Evolutionary conservation across 1,140 invertebrate genomes (phyloP).

Genomic region (Harpegnathos saltator): DNA sequence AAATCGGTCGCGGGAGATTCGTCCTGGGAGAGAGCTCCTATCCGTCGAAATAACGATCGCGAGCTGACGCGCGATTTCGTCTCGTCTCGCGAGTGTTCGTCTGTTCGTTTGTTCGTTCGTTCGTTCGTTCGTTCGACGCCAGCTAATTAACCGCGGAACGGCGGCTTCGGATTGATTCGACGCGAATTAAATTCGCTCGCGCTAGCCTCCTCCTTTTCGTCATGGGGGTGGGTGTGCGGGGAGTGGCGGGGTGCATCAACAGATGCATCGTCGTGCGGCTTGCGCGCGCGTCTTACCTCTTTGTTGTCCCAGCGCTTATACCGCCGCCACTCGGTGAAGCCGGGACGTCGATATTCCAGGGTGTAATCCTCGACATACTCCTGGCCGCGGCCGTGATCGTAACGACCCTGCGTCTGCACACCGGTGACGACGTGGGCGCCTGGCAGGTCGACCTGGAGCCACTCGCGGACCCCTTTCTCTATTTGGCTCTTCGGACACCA

Average conservation of each 20-base stretch:
- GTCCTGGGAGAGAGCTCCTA: too few relatives aligned
- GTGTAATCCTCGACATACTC: conserved; percentile 92
- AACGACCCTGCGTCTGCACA: conserved; percentile 93
- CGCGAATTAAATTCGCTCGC: too few relatives aligned
- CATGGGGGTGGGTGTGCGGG: too few relatives aligned
- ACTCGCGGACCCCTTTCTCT: conserved; percentile 89
- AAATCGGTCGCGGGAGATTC: too few relatives aligned
- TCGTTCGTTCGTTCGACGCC: too few relatives aligned
- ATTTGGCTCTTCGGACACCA: conserved; percentile 93
- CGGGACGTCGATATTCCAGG: conserved; percentile 91
- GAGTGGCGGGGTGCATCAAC: background rate
- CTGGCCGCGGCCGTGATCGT: conserved; percentile 91
- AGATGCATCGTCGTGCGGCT: background rate
- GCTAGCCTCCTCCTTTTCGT: too few relatives aligned
- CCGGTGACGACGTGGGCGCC: conserved; percentile 89
- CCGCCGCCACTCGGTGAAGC: conserved; percentile 88
- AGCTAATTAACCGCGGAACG: too few relatives aligned
- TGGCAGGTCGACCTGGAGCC: conserved; percentile 91
- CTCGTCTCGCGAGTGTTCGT: too few relatives aligned
- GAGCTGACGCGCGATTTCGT: too few relatives aligned
- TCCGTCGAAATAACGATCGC: too few relatives aligned
- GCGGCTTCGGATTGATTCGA: too few relatives aligned
- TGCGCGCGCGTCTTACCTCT: conserved; percentile 84
- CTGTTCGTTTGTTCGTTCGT: too few relatives aligned
- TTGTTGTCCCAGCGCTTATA: conserved; percentile 89